Evolutionary conservation across 1,140 invertebrate species (phyloP), one percentile per base, ranked within the genome.

Genomic region (Plectrocnemia conspersa): DNA sequence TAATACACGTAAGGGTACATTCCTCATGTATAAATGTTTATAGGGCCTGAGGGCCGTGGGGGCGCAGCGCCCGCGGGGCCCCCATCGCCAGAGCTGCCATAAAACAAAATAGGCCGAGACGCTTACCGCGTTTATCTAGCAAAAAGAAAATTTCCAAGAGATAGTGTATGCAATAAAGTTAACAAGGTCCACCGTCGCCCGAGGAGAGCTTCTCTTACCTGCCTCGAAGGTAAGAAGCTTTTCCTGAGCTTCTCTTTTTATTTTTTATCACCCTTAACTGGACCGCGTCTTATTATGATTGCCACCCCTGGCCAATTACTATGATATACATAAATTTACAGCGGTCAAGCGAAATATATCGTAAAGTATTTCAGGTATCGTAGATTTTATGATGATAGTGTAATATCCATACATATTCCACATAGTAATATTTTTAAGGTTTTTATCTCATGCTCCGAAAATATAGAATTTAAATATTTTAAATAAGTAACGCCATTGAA

Each of bases 101-200:
- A 58, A 58, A 58, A 58, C 56, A 58, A 54, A 58, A 58, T 58
- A 58, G 56, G 56, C 56, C 36, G 56, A 42, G 45, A 45, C 47
- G 42, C 56, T 58, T 25, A 35, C 33, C 52, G 56, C 56, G 52
- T 58, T 58, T 58, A 58, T 58, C 56, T 58, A 58, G 48, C 38
- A 46, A 58, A 58, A 58, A 38, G 44, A 50, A 50, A 58, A 58
- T 58, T 49, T 58, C 23, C 50, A 22, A 22, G 50, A 58, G 56
- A 58, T 54, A 58, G 50, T 54, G 56, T 56, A 50, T 49, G 56
- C 56, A 58, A 58, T 58, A 58, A 58, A 58, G 44, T 58, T 58
- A 58, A 58, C 56, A 58, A 58, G 56, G 44, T 58, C 45, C 35
- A 25, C n/a, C n/a, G n/a, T n/a, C 22, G 35, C 24, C 24, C 11